Conservation (phyloP, 2,113 vertebrate species). For the Lamprotornis superbus region DNA sequence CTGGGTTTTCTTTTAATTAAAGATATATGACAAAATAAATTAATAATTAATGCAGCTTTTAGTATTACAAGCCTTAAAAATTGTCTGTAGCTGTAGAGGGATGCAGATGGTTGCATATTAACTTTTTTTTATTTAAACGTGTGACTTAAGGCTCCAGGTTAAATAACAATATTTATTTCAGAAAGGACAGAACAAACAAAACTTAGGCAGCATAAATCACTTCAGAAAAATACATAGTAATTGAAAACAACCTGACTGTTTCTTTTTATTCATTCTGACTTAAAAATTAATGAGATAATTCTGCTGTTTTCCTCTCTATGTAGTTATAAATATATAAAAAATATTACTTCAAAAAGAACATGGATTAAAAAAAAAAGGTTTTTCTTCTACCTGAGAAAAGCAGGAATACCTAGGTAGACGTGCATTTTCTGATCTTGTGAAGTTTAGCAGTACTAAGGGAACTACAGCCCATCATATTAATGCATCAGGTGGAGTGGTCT, state of each 20-base stretch:
- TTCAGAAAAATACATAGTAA: background rate
- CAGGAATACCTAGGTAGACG: background rate
- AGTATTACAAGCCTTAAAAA: background rate
- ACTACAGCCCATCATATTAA: background rate
- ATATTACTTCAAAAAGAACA: background rate
- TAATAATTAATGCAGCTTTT: constrained; percentile 4
- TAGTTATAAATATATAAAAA: background rate
- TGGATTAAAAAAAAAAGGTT: background rate
- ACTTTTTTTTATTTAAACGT: background rate
- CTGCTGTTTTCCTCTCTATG: background rate
- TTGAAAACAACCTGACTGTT: background rate
- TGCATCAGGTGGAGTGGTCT: background rate
- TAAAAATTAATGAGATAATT: background rate
- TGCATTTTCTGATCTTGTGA: background rate
- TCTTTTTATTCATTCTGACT: background rate
- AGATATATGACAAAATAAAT: constrained; percentile 5
- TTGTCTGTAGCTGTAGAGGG: background rate
- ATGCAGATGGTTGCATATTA: background rate
- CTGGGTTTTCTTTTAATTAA: background rate
- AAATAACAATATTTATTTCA: background rate
- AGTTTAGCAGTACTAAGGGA: background rate
- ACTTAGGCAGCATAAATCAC: background rate
- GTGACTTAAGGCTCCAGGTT: background rate
- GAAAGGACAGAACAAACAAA: background rate
- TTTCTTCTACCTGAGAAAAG: background rate